These are phyloP conservation scores for Oryzaephilus surinamensis DNA, from an alignment of 1,140 invertebrate genomes.

Conservation along the genomic window DNA sequence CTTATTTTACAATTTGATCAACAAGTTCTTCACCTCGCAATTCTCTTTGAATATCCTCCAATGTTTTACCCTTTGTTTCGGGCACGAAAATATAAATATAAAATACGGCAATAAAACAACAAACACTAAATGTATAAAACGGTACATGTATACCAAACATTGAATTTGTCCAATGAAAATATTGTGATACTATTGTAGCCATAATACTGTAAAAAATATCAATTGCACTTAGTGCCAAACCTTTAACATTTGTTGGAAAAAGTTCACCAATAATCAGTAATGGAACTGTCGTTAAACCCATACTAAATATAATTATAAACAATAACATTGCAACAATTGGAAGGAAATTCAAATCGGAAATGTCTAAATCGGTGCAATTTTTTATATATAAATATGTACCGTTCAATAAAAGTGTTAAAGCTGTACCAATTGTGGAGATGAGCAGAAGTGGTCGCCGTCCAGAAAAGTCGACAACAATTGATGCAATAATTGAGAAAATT, in stretches of 20 bases:
- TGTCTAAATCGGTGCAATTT: conserved; percentile 29
- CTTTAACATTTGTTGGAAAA: conserved; percentile 59
- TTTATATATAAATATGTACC: conserved; percentile 51
- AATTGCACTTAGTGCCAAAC: conserved; percentile 54
- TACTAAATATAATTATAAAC: conserved; percentile 57
- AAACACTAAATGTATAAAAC: conserved; percentile 60
- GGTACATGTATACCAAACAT: conserved; percentile 53
- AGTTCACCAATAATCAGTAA: conserved; percentile 62
- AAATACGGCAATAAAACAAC: conserved; percentile 46
- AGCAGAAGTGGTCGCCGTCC: conserved; percentile 60
- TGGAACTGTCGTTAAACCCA: conserved; percentile 61
- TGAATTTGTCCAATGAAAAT: conserved; percentile 52
- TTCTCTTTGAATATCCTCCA: conserved; percentile 39
- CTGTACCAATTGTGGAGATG: conserved; percentile 46
- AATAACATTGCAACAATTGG: conserved; percentile 52
- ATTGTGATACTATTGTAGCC: conserved; percentile 59
- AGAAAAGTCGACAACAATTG: conserved; percentile 55
- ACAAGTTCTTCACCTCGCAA: conserved; percentile 21
- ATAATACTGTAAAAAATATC: conserved; percentile 59
- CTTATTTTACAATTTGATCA: conserved; percentile 8
- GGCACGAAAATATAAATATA: conserved; percentile 57
- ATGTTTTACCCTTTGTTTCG: conserved; percentile 72
- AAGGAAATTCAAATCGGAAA: conserved; percentile 41
- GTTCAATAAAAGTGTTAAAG: conserved; percentile 41
- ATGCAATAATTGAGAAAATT: conserved; percentile 47